Conservation (phyloP, 2,113 vertebrate species). For the Agelaius phoeniceus region DNA sequence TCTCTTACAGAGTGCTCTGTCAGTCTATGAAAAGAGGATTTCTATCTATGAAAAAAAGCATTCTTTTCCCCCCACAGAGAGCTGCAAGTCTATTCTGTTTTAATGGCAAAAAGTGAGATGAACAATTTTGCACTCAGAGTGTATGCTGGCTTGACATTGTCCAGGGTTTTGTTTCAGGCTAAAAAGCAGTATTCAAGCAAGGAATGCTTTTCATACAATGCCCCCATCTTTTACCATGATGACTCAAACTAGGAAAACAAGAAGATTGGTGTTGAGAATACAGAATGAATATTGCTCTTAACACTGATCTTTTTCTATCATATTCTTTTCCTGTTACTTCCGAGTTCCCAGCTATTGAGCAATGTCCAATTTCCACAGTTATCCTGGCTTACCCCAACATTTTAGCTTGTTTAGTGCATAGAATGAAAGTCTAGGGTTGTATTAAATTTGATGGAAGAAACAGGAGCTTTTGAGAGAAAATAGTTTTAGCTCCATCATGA, state of each 20-base stretch:
- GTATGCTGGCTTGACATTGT: not conserved
- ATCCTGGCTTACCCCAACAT: not conserved
- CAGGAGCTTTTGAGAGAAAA: not conserved
- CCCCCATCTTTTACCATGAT: not conserved
- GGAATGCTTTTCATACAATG: not conserved
- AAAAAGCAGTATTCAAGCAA: not conserved
- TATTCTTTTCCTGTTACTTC: not conserved
- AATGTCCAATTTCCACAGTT: not conserved
- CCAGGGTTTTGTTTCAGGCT: not conserved
- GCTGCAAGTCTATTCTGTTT: not conserved
- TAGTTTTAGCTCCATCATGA: not conserved
- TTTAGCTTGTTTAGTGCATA: not conserved
- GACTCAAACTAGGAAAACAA: not conserved
- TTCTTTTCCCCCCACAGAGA: not conserved
- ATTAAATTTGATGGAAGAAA: not conserved
- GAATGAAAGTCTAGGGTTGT: not conserved
- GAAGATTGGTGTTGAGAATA: not conserved
- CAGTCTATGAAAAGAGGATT: not conserved
- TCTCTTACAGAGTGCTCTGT: not conserved
- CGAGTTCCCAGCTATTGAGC: not conserved
- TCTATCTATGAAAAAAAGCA: not conserved
- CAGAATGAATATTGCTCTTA: not conserved
- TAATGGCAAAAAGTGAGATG: not conserved
- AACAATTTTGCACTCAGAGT: not conserved
- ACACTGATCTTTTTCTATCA: not conserved